Evolutionary conservation across 2,797 vertebrate genomes (phyloP), one percentile per base, ranked within the genome.

Genomic region (Microctenopoma steveboyesi): DNA sequence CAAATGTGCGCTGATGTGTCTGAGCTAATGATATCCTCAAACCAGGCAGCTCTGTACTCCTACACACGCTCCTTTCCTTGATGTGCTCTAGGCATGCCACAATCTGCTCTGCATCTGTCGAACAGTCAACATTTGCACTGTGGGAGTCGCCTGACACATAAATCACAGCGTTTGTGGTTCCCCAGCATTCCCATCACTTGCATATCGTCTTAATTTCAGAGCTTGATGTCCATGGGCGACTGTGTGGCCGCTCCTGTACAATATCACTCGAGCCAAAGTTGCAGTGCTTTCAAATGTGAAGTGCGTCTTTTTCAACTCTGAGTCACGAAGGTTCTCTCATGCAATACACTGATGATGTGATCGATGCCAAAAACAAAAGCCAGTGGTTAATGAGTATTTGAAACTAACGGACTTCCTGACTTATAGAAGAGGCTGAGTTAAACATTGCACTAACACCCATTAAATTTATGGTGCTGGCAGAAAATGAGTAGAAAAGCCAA

Each of bases 21-120:
- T 68, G 50, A 72, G 54, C 63, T 83, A 67, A 69, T 85, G 70
- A 80, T 59, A 74, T 74, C 71, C 71, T 73, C 33, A 64, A 70
- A 84, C 57, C 64, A 57, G 52, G 52, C 79, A 62, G 60, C 65
- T 64, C 76, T 71, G 56, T 42, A 14, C 79, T 64, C 64, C 62
- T 37, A 42, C 64, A 60, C 63, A 45, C 14, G 48, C 45, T 65
- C 22, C 9, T 42, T 22, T 68, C 51, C 60, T 72, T 33, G 51
- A 76, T 81, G 70, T 64, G 69, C 74, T 67, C 49, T 33, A 33
- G 53, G 64, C 52, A 4, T 64, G 68, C 39, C 39, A 12, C 15
- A 3, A 52, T 61, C 51, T 51, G 74, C 78, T 81, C 61, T 62
- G 71, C 74, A 70, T 80, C 74, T 74, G 74, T 64, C 40, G 13